Evolutionary conservation across 2,797 vertebrate genomes (phyloP).

Genomic region (Brachyalestes nurse): DNA sequence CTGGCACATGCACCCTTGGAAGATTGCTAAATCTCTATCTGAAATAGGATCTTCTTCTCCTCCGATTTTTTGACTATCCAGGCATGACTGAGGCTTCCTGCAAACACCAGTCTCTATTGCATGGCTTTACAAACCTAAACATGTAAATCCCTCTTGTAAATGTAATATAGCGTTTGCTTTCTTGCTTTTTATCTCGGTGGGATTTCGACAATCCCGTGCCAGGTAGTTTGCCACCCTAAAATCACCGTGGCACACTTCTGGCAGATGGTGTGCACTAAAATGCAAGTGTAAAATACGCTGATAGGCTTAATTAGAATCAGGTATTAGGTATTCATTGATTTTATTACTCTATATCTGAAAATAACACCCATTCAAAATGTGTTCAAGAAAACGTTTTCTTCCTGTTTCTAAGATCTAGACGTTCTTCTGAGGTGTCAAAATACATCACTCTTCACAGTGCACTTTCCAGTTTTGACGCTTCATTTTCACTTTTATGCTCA

Average conservation of each 20-base stretch:
- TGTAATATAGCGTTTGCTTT: conserved; percentile 4
- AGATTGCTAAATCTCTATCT: conserved; percentile 36
- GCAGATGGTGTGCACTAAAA: neutral
- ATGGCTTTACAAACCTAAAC: conserved; percentile 38
- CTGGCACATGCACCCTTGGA: neutral
- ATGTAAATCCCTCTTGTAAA: conserved; percentile 36
- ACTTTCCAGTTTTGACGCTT: too few relatives aligned
- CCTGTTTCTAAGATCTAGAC: neutral
- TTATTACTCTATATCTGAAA: neutral
- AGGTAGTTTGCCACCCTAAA: conserved; percentile 8
- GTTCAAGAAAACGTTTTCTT: neutral
- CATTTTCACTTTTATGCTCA: too few relatives aligned
- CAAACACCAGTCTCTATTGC: conserved; percentile 33
- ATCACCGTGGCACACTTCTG: neutral
- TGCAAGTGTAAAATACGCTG: neutral
- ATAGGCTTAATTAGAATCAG: neutral
- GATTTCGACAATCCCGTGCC: neutral
- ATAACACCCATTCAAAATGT: neutral
- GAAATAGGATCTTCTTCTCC: conserved; percentile 37
- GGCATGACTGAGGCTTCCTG: conserved; percentile 17
- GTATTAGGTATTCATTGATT: neutral
- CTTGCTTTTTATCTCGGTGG: conserved; percentile 15
- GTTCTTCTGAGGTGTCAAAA: neutral
- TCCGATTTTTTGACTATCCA: conserved; percentile 1
- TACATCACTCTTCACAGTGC: too few relatives aligned